Evolutionary conservation across 2,797 vertebrate genomes (phyloP), one percentile per base, ranked within the genome.

Genomic region (Orientallactaga sibirica): DNA sequence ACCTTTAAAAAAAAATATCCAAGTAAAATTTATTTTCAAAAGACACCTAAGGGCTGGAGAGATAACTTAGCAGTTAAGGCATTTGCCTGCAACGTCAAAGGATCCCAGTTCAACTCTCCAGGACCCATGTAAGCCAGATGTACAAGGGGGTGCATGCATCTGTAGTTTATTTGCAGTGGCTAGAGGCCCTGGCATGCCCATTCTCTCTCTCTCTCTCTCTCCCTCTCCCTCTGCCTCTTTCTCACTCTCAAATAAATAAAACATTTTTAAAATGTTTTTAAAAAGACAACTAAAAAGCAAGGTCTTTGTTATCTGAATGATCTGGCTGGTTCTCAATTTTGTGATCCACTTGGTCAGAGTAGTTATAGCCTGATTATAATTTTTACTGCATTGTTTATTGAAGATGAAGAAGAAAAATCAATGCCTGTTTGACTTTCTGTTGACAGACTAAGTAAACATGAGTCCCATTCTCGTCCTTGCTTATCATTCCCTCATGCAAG

Each of bases 401-500:
- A 94, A 91, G 67, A 37, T 37, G 33, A 85, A 88, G 58, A 14
- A 75, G 33, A 96, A 91, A 89, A 88, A 79, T 55, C 0, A 88
- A 93, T 75, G n/a, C 6, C 29, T 64, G 6, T 85, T 71, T 92
- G 62, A 41, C 25, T 84, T 95, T 33, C 20, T 43, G 87, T 27
- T 27, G 37, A 64, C 2, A 85, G 52, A 19, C 27, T 81, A 37
- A 37, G 37, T 15, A 24, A 76, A 62, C 43, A 37, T 19, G 22
- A 55, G 77, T 94, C 67, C 91, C 29, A 62, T 88, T 67, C 25
- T 83, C 4, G 27, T 61, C 16, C 77, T 81, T 67, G 15, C 78
- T 73, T 90, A 83, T 66, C 25, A 52, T 41, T 74, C 20, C 19
- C 25, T 93, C 43, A 19, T 58, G 20, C 9, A 61, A 75, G 66